Percentiles rank a stretch among this genome's conserved stretches.
These are phyloP conservation scores for Zootoca vivipara DNA, from an alignment of 2,113 vertebrate species.

Conservation along the genomic window DNA sequence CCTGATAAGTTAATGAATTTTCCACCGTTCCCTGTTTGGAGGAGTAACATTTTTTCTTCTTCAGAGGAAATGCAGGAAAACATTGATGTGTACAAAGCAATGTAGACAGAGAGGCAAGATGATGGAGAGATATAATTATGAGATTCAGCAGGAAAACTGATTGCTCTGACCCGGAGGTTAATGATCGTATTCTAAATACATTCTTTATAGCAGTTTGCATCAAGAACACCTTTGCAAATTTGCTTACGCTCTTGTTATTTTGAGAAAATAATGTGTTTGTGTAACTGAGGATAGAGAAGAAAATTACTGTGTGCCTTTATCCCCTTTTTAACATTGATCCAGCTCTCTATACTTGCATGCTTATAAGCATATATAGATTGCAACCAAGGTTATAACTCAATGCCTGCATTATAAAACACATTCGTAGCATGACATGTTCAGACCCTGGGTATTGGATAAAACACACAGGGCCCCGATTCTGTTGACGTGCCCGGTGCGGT, in stretches of 20 bases:
- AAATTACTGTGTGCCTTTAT: neutral
- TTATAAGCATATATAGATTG: neutral
- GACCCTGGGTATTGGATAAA: neutral
- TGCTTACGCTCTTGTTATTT: slow-evolving; percentile 38
- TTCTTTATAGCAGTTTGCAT: slow-evolving; percentile 60
- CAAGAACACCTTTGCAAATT: slow-evolving; percentile 55
- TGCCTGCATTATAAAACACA: slow-evolving; percentile 22
- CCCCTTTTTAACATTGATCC: slow-evolving; percentile 7
- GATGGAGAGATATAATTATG: slow-evolving; percentile 70
- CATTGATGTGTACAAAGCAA: slow-evolving; percentile 21
- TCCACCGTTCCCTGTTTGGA: neutral
- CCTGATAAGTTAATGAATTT: slow-evolving; percentile 31
- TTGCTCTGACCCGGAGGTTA: slow-evolving; percentile 66
- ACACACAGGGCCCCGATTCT: neutral
- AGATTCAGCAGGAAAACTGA: slow-evolving; percentile 64
- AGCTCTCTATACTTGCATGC: slow-evolving; percentile 27
- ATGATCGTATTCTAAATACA: slow-evolving; percentile 66
- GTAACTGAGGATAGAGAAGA: slow-evolving; percentile 37
- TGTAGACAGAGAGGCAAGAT: slow-evolving; percentile 36
- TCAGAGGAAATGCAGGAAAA: slow-evolving; percentile 44
- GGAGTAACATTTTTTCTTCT: slow-evolving; percentile 14
- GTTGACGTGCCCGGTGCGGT: neutral
- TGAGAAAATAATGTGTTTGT: slow-evolving; percentile 42
- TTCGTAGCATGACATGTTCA: slow-evolving; percentile 13
- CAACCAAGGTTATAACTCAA: slow-evolving; percentile 22